Evolutionary conservation across 2,113 vertebrate genomes (phyloP), one percentile per base, ranked within the genome.

Genomic region (Aspiorhynchus laticeps): DNA sequence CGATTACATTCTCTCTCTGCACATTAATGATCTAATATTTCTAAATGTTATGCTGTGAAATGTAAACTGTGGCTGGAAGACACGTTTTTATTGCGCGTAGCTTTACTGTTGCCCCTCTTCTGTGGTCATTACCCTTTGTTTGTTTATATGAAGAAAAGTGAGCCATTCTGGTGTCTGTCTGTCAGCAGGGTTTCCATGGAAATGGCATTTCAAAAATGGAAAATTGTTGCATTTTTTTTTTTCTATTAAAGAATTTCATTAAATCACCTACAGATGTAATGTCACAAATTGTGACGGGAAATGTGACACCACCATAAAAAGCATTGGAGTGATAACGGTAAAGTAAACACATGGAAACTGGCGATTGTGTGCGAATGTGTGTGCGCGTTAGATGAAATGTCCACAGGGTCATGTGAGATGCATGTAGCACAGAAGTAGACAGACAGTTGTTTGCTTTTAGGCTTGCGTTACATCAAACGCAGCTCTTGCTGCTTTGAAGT

Each of bases 371-470:
- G 33, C 19, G 26, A 69, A 63, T 75, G 24, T 73, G 48, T 15
- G 53, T 26, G 26, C 3, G 28, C 26, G 17, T 61, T 36, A 56
- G 48, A 24, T 74, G 5, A 48, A 63, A 80, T 56, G 31, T 82
- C 33, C 19, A 82, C 51, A 82, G 53, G 51, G 51, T 59, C 36
- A 59, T 73, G 69, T 36, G 46, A 78, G 24, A 79, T 78, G 73
- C 12, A 83, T 83, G 28, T 71, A 73, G 51, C 53, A 33, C 17
- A 76, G 80, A 65, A 46, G 24, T 24, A 69, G 80, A 24, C 43
- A 71, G 80, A 69, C 80, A 36, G 80, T 69, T 51, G 80, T 69
- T 83, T 83, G 80, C 80, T 83, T 83, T 83, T 83, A 83, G 80
- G 28, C 74, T 51, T 67, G 36, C 5, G 67, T 78, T 53, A 33